Evolutionary conservation across 2,113 vertebrate genomes (phyloP).

Genomic region (Paedocypris sp.): DNA sequence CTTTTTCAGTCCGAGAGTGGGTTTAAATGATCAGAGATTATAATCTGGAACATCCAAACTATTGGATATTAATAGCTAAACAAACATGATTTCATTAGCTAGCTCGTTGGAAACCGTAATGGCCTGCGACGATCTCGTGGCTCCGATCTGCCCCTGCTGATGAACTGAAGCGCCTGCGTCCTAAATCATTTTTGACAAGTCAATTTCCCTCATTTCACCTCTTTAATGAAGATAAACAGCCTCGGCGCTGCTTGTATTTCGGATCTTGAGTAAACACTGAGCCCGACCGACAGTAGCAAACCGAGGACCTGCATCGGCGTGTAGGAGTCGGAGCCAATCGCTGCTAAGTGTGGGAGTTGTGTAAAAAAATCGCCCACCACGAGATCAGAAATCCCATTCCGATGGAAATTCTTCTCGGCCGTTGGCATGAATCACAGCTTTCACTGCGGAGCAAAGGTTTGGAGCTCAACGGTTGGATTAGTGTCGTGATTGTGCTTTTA

Average conservation of each 20-base stretch:
- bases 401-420: not conserved
- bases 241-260: not conserved
- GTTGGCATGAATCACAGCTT: not conserved
- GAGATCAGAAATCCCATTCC: not conserved
- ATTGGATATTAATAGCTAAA: not conserved
- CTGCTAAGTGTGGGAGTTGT: no score
- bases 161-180: not conserved
- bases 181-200: constrained; percentile 24
- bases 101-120: not conserved
- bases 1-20: no score
- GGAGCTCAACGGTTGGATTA: not conserved
- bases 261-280: constrained; percentile 7
- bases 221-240: constrained; percentile 18
- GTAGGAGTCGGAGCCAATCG: no score
- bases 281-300: not conserved
- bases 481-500: not conserved
- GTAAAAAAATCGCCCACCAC: no score
- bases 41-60: not conserved
- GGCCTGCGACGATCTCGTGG: not conserved
- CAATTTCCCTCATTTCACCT: constrained; percentile 15
- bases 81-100: not conserved
- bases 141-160: not conserved
- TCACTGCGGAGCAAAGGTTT: not conserved
- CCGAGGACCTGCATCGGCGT: no score
- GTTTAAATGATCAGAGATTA: not conserved